Conservation (phyloP, 1,140 invertebrate genomes). For the Micrasema longulum region DNA sequence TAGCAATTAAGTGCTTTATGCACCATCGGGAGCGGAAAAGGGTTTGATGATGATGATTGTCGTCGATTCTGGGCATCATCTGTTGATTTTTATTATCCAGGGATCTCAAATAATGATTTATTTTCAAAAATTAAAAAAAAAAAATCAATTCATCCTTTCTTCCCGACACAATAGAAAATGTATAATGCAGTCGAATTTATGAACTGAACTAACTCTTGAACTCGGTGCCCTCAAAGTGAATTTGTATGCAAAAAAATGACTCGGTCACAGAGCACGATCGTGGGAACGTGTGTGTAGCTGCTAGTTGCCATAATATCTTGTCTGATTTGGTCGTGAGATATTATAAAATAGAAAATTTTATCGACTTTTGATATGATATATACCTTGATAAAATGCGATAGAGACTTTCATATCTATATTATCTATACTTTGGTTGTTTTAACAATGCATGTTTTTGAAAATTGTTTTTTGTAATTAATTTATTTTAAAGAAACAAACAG, state of each 20-base stretch:
- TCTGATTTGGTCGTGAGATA: neutral
- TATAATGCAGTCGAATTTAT: slow-evolving; percentile 16
- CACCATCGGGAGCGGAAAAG: no score
- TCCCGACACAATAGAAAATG: neutral
- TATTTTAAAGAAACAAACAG: no score
- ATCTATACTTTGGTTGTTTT: no score
- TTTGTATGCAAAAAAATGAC: slow-evolving; percentile 5
- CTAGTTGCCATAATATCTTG: neutral
- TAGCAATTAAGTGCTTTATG: no score
- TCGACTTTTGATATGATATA: neutral
- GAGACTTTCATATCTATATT: neutral
- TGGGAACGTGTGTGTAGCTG: neutral
- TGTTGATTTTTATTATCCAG: neutral
- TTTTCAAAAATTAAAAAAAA: neutral
- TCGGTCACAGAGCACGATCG: neutral
- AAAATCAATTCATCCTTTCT: neutral
- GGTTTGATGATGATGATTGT: neutral
- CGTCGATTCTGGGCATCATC: neutral
- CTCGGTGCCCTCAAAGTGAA: neutral
- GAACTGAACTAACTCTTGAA: neutral
- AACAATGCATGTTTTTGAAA: no score
- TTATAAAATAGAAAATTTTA: neutral
- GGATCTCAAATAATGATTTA: neutral
- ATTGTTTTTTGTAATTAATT: no score
- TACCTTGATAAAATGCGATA: neutral